phyloP scores from a whole-genome alignment of 2,113 vertebrate genomes.

The Rhizomys pruinosus region DNA sequence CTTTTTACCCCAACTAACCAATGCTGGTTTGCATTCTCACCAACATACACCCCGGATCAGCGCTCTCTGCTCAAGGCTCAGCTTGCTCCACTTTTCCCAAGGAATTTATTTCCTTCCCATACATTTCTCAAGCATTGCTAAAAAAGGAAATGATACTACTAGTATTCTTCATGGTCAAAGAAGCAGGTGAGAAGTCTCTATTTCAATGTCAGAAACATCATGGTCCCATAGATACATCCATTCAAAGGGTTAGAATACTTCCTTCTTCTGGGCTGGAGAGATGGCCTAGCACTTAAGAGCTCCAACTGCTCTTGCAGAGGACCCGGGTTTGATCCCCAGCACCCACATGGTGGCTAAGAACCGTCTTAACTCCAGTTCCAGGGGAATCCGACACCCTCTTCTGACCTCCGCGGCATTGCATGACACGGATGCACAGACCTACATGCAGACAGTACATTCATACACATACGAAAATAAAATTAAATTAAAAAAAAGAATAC shows the following conservation, averaged over 20 bases:
- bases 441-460: too few relatives aligned
- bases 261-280: too few relatives aligned
- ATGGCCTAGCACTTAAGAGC: too few relatives aligned
- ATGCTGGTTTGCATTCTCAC: not conserved
- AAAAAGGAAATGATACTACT: not conserved
- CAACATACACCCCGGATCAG: not conserved
- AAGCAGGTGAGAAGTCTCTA: slow-evolving; percentile 5
- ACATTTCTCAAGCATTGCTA: slow-evolving; percentile 22
- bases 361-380: too few relatives aligned
- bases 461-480: too few relatives aligned
- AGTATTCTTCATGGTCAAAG: not conserved
- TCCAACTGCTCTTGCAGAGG: too few relatives aligned
- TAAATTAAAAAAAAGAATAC: too few relatives aligned
- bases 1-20: not conserved
- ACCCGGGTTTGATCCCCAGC: too few relatives aligned
- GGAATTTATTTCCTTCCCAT: slow-evolving; percentile 1
- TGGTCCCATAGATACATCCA: not conserved
- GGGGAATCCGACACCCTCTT: too few relatives aligned
- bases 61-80: not conserved
- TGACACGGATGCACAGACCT: too few relatives aligned
- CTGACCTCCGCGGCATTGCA: too few relatives aligned
- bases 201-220: not conserved
- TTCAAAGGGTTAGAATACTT: not conserved
- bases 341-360: too few relatives aligned
- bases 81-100: not conserved